Conservation (phyloP, 92 coral and sea anemone species). For the Phymanthus crucifer region DNA sequence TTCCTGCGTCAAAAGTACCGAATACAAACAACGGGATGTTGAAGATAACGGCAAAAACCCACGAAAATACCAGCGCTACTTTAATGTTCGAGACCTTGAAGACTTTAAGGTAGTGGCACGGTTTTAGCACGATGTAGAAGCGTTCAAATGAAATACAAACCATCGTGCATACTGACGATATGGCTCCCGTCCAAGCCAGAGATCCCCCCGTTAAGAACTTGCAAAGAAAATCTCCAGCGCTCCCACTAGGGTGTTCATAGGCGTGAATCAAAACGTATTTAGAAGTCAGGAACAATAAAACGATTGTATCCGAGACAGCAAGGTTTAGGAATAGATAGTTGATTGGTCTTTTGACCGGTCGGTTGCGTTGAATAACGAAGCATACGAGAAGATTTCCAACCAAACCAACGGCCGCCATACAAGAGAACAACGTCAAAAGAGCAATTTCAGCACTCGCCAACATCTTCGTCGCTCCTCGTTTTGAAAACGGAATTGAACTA, state of each 20-base stretch:
- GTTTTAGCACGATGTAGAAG: constrained; percentile 32
- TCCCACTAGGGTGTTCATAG: constrained; percentile 36
- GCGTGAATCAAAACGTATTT: constrained; percentile 19
- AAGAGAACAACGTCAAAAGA: constrained; percentile 25
- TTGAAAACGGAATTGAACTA: not conserved
- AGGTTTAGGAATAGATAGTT: constrained; percentile 70
- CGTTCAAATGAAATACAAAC: constrained; percentile 49
- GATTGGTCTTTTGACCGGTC: constrained; percentile 53
- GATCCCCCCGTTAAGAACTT: constrained; percentile 40
- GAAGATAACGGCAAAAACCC: constrained; percentile 42
- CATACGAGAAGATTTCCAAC: constrained; percentile 61
- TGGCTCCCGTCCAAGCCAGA: constrained; percentile 47
- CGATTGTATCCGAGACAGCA: constrained; percentile 54
- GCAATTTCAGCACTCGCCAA: constrained; percentile 1
- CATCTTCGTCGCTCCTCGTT: not conserved
- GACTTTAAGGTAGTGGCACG: constrained; percentile 24
- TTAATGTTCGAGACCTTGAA: constrained; percentile 22
- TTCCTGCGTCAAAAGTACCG: constrained; percentile 11
- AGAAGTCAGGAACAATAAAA: constrained; percentile 22
- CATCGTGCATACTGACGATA: constrained; percentile 40
- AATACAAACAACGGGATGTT: constrained; percentile 35
- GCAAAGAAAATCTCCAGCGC: constrained; percentile 39
- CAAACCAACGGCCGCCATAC: constrained; percentile 45
- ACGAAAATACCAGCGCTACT: constrained; percentile 18
- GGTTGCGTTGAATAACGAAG: constrained; percentile 38